These are phyloP conservation scores for Pantala flavescens DNA, from an alignment of 1,140 invertebrate genomes.

Conservation along the genomic window DNA sequence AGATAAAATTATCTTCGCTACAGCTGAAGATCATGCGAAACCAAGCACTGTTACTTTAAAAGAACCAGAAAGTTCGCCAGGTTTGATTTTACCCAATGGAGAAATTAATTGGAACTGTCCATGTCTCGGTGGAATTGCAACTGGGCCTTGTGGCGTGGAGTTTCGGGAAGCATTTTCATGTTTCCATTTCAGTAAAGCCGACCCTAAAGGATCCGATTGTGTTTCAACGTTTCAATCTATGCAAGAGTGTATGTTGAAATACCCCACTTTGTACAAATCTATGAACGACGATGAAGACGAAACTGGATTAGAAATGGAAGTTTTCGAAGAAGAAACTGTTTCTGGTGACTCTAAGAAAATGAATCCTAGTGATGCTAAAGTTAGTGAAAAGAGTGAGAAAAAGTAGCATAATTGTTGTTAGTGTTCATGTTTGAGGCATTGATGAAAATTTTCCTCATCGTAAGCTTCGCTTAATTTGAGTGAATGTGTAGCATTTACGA, in stretches of 20 bases:
- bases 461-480: too few relatives aligned
- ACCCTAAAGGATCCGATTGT: conserved; percentile 67
- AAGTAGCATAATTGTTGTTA: too few relatives aligned
- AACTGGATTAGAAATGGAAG: conserved; percentile 33
- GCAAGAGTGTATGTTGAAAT: conserved; percentile 85
- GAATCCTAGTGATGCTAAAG: too few relatives aligned
- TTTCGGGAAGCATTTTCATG: conserved; percentile 91
- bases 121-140: conserved; percentile 90
- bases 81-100: conserved; percentile 75
- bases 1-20: conserved; percentile 73
- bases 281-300: conserved; percentile 39
- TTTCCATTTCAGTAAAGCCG: conserved; percentile 71
- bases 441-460: too few relatives aligned
- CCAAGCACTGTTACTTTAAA: conserved; percentile 63
- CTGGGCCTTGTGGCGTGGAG: conserved; percentile 84
- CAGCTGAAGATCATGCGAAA: conserved; percentile 62
- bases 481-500: too few relatives aligned
- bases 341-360: too few relatives aligned
- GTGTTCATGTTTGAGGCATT: too few relatives aligned
- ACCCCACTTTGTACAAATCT: conserved; percentile 68
- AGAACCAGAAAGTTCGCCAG: conserved; percentile 59
- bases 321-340: background rate
- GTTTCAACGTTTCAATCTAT: conserved; percentile 80
- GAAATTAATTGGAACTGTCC: conserved; percentile 96
- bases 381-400: too few relatives aligned